These are phyloP conservation scores for Zygothrica quintamaculata DNA, from an alignment of 2,888 invertebrate species.

Conservation along the genomic window DNA sequence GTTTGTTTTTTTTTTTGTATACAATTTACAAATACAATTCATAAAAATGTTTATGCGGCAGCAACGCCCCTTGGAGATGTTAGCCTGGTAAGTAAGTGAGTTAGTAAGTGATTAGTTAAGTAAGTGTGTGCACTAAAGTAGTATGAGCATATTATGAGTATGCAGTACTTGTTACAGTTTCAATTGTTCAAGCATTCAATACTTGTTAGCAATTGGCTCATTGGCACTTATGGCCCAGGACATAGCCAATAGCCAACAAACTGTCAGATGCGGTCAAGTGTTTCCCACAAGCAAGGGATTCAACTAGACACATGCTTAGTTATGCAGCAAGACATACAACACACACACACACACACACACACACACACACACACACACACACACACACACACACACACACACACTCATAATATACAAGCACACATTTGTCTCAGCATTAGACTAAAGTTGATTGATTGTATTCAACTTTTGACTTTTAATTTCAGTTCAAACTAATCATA, in stretches of 20 bases:
- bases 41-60: too few relatives aligned
- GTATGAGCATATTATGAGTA: not conserved
- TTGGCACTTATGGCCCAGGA: conserved; percentile 26
- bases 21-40: too few relatives aligned
- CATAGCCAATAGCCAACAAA: conserved; percentile 32
- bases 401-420: not conserved
- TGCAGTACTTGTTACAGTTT: conserved; percentile 26
- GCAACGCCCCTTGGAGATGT: conserved; percentile 20
- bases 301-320: conserved; percentile 21
- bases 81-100: conserved; percentile 50
- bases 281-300: conserved; percentile 31
- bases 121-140: not conserved
- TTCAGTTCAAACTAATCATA: not conserved
- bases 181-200: conserved; percentile 36
- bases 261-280: conserved; percentile 66
- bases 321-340: conserved; percentile 2
- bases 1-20: too few relatives aligned
- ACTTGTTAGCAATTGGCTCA: conserved; percentile 16
- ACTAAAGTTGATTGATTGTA: conserved; percentile 53
- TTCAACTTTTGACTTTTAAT: not conserved
- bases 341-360: conserved; percentile 4
- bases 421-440: too few relatives aligned
- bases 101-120: not conserved
- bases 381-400: not conserved
- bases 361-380: conserved; percentile 10